phyloP scores from a whole-genome alignment of 2,888 invertebrate species.

The Heliconius hortense region DNA sequence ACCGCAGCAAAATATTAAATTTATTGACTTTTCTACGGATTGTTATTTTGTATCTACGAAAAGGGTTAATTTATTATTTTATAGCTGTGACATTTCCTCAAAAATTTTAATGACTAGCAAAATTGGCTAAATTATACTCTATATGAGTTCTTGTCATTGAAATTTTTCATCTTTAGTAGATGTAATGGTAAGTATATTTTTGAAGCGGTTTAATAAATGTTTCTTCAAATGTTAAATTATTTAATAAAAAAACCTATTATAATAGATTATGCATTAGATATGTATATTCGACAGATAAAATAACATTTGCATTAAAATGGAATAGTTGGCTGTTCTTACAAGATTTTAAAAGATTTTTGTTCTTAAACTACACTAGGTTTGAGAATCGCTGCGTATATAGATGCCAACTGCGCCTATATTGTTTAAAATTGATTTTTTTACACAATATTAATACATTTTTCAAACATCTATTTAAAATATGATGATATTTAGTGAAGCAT shows the following conservation, averaged over 20 bases:
- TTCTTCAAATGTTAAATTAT: constrained; percentile 7
- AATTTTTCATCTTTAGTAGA: not conserved
- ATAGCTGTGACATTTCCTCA: not conserved
- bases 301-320: not conserved
- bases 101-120: not conserved
- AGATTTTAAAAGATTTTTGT: not conserved
- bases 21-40: constrained; percentile 1
- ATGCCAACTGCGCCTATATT: no score
- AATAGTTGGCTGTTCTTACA: not conserved
- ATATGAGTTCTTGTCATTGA: not conserved
- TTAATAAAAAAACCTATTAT: not conserved
- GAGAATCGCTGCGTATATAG: no score
- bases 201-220: not conserved
- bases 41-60: not conserved
- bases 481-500: no score
- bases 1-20: not conserved
- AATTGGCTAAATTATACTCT: not conserved
- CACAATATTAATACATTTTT: no score
- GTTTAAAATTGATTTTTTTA: no score
- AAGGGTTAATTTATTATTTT: not conserved
- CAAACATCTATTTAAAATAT: no score
- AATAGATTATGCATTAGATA: not conserved
- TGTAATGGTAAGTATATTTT: constrained; percentile 12
- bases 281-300: not conserved
- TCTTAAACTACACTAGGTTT: no score